Evolutionary conservation across 2,113 vertebrate genomes (phyloP), one percentile per base, ranked within the genome.

Genomic region (Megaceryle torquata): DNA sequence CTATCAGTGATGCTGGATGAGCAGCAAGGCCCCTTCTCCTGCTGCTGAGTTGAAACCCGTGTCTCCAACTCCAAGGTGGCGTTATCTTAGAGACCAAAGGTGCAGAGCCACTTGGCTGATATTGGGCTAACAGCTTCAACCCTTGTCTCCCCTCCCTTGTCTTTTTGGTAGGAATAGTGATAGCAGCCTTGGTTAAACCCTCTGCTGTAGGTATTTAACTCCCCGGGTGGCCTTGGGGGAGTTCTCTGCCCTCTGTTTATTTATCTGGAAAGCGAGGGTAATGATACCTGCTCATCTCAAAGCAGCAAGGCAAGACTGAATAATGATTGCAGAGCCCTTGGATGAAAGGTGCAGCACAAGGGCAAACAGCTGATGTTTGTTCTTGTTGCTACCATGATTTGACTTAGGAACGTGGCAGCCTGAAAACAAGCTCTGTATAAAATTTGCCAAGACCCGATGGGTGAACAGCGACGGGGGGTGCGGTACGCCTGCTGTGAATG

Each of bases 1-100:
- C 0, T 13, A 3, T 44, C 20, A 21, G 1, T 10, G 4, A 1
- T 5, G 13, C 35, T 35, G 24, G 25, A 2, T 16, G 63, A 67
- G 33, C 57, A 71, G 28, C 57, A 25, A 9, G 39, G 41, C 11
- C 0, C 2, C 1, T 43, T 56, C 39, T 82, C 10, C 31, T 61
- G n/a, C 44, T 56, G 56, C 51, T 22, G 3, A 41, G 39, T 41
- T 41, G 39, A 41, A 13, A 41, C 39, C 39, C 39, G 10, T 13
- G 39, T 10, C 39, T 41, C 39, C 39, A 41, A 13, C 39, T 41
- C 39, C 39, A 41, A 41, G 63, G 21, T 60, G 57, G 41, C n/a
- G 4, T n/a, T 65, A 13, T 53, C 56, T 37, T 19, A 48, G 41
- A 75, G 20, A 39, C 51, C 44, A 33, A 51, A 82, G 44, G 22